These are phyloP conservation scores for Zelostemma sp. DNA, from an alignment of 1,140 invertebrate species.

Conservation along the genomic window DNA sequence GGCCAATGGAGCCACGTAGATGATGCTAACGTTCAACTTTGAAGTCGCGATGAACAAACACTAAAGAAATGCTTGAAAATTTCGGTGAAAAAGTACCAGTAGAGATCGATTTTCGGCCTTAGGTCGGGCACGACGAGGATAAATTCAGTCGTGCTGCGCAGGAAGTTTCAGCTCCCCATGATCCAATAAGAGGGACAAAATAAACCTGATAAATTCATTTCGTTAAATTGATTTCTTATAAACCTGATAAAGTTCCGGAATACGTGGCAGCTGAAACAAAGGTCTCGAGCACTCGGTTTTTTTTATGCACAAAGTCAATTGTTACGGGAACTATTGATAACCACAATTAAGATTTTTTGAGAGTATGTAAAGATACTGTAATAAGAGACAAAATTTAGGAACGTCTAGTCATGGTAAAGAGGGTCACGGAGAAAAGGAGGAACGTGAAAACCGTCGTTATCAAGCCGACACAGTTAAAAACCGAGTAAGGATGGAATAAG, in stretches of 20 bases:
- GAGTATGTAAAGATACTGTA: constrained; percentile 81
- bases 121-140: constrained; percentile 86
- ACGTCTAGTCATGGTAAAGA: constrained; percentile 80
- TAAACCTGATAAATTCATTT: too few relatives aligned
- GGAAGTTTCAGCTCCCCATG: constrained; percentile 63
- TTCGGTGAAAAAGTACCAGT: constrained; percentile 99
- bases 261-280: constrained; percentile 58
- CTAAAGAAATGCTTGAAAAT: constrained; percentile 99
- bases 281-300: constrained; percentile 44
- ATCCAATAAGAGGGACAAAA: constrained; percentile 56
- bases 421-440: constrained; percentile 79
- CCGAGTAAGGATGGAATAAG: constrained; percentile 92
- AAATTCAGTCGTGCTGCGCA: constrained; percentile 61
- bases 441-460: constrained; percentile 94
- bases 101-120: constrained; percentile 96
- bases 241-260: constrained; percentile 45
- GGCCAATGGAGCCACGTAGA: constrained; percentile 91
- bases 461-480: constrained; percentile 90
- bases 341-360: constrained; percentile 89
- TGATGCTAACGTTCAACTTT: constrained; percentile 93
- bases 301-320: constrained; percentile 69
- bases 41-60: constrained; percentile 96
- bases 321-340: constrained; percentile 85
- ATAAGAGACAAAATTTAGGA: constrained; percentile 73
- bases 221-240: too few relatives aligned